Evolutionary conservation across 1,140 invertebrate genomes (phyloP).

Genomic region (Sycobia sp.): DNA sequence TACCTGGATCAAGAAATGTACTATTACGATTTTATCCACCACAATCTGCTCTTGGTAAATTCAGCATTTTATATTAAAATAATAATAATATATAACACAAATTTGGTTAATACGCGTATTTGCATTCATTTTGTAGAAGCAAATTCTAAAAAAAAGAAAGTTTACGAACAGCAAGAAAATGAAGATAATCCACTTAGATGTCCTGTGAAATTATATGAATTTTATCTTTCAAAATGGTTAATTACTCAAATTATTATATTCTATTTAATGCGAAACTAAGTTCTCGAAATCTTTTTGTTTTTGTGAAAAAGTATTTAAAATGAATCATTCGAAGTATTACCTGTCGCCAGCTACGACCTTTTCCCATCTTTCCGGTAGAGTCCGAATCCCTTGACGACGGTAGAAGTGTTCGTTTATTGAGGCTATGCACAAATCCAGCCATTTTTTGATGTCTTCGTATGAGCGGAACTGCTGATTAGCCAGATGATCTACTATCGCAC

Average conservation of each 20-base stretch:
- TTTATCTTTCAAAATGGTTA: slow-evolving; percentile 96
- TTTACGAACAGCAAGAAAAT: slow-evolving; percentile 92
- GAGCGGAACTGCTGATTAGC: too few species aligned
- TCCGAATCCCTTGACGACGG: too few species aligned
- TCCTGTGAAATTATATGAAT: slow-evolving; percentile 94
- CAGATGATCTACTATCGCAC: too few species aligned
- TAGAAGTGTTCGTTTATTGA: too few species aligned
- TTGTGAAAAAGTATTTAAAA: too few species aligned
- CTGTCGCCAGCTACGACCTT: too few species aligned
- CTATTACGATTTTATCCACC: slow-evolving; percentile 87
- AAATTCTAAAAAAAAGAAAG: slow-evolving; percentile 82
- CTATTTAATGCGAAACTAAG: too few species aligned
- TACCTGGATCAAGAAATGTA: slow-evolving; percentile 77
- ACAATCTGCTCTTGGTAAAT: slow-evolving; percentile 77
- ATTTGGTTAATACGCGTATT: not conserved
- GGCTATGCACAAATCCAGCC: too few species aligned
- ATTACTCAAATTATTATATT: slow-evolving; percentile 39
- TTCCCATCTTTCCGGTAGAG: too few species aligned
- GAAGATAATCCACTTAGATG: slow-evolving; percentile 89
- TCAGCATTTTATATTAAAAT: slow-evolving; percentile 1
- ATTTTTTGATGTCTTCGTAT: too few species aligned
- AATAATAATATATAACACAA: not conserved
- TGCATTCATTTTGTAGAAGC: slow-evolving; percentile 67
- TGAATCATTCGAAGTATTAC: too few species aligned
- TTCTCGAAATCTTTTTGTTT: too few species aligned